phyloP scores from a whole-genome alignment of 2,113 vertebrate species.

The Microcebus griseorufus region DNA sequence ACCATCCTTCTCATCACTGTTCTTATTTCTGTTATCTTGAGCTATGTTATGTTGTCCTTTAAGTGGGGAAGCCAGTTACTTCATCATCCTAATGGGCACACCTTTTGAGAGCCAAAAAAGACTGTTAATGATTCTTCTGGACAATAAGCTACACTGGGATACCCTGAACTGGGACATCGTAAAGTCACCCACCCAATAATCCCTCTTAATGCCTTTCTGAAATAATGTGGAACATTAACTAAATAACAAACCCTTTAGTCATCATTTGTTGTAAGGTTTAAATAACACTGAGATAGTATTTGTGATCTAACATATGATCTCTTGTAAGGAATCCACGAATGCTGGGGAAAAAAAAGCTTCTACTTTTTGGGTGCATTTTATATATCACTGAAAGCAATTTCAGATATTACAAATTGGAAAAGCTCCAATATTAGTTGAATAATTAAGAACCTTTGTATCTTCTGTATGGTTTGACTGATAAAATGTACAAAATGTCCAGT shows the following conservation, averaged over 20 bases:
- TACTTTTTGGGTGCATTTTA: background rate
- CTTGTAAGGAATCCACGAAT: background rate
- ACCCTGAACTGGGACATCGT: background rate
- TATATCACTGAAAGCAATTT: background rate
- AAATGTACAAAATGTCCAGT: background rate
- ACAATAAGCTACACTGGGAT: background rate
- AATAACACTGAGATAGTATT: background rate
- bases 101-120: background rate
- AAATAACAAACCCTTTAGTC: background rate
- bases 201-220: background rate
- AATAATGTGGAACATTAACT: background rate
- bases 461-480: background rate
- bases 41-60: background rate
- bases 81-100: background rate
- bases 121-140: background rate
- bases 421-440: background rate
- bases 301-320: background rate
- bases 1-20: accelerated
- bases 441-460: background rate
- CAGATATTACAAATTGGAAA: background rate
- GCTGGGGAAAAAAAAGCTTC: background rate
- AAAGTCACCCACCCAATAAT: background rate
- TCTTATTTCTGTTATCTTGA: background rate
- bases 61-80: background rate
- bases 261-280: background rate